Evolutionary conservation across 2,113 vertebrate genomes (phyloP).

Genomic region (Neolamprologus cancellatus): DNA sequence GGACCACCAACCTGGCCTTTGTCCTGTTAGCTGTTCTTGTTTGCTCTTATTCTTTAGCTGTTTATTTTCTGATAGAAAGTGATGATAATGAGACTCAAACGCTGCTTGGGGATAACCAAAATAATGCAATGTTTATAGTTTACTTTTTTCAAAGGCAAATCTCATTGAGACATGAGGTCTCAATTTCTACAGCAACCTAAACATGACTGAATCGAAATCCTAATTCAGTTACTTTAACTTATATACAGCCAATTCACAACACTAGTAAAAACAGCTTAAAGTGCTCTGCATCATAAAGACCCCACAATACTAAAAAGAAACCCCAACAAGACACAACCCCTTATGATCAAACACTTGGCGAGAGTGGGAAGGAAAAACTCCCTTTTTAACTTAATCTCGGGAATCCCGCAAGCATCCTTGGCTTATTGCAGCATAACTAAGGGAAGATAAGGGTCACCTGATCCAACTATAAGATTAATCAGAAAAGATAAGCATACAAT

Average conservation of each 20-base stretch:
- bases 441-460: background rate
- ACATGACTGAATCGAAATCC: background rate
- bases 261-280: background rate
- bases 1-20: constrained; percentile 60
- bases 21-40: constrained; percentile 12
- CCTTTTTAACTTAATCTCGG: rapidly evolving
- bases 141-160: rapidly evolving
- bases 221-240: rapidly evolving
- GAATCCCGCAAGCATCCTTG: background rate
- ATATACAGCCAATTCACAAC: background rate
- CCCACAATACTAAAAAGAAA: background rate
- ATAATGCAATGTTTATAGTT: background rate
- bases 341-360: background rate
- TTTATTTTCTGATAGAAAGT: background rate
- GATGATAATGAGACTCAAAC: rapidly evolving
- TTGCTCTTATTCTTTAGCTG: rapidly evolving
- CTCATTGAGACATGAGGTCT: background rate
- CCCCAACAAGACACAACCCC: background rate
- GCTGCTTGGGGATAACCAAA: background rate
- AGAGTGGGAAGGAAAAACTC: background rate
- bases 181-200: background rate
- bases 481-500: background rate
- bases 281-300: background rate
- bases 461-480: background rate
- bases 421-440: background rate